Evolutionary conservation across 2,797 vertebrate genomes (phyloP), one percentile per base, ranked within the genome.

Genomic region (Cichlasoma orientale): DNA sequence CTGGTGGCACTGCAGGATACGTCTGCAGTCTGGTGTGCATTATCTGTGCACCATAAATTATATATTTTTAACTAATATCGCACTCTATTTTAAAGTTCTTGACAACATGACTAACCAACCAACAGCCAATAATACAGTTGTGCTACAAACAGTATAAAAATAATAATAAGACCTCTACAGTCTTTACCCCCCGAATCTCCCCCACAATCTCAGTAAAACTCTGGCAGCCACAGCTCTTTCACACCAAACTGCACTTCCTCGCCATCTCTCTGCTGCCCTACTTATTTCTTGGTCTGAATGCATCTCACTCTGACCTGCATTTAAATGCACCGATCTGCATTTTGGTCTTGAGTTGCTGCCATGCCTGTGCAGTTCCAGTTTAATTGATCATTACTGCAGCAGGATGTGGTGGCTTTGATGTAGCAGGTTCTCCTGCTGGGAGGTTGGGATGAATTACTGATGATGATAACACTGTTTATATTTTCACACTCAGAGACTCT

Each of bases 301-400:
- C 82, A 19, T 84, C 86, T 87, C 90, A 83, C 79, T 85, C 89
- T 87, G 91, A 85, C 80, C 88, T 91, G 93, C 90, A 92, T 93
- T 71, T 82, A 71, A 92, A 93, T 87, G 77, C 86, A 38, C 59
- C 77, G 0, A 87, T 92, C 88, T 91, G 90, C 90, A 85, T 91
- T 79, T 87, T 27, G 82, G 55, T 77, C 18, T 56, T 0, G 50
- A 56, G 74, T 9, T 3, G 66, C 83, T 41, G 72, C 58, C 55
- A 2, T 5, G 78, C 61, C 21, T 57, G 0, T 53, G 80, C 86
- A 31, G 82, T 75, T 86, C 80, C 47, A 33, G 9, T 85, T 44
- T 80, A 83, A 78, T 74, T 82, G 88, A 85, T 90, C 69, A 31
- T 85, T 47, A n/a, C 72, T 72, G 85, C 83, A 63, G 80, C 77